Conservation (phyloP, 2,888 invertebrate species). For the Branchellion lobata region DNA sequence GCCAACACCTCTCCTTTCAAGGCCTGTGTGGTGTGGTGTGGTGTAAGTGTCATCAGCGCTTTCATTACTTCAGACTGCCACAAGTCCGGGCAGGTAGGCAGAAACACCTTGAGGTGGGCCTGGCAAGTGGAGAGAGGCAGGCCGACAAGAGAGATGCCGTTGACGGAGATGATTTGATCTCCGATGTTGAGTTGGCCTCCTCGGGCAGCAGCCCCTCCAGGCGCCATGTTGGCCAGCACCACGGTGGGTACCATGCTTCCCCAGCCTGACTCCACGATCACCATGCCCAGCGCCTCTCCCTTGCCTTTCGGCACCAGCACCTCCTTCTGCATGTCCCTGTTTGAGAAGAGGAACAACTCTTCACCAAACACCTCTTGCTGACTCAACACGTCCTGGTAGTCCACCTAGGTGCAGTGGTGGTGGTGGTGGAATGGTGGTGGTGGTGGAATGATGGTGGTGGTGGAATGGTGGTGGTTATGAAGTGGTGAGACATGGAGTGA, state of each 20-base stretch:
- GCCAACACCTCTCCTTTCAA: constrained; percentile 97
- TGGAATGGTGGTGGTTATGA: too few species aligned
- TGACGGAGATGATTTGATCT: constrained; percentile 98
- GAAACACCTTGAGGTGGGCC: constrained; percentile 90
- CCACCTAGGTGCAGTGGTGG: constrained; percentile 72
- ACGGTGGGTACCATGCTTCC: constrained; percentile 99
- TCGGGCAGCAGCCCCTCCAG: constrained; percentile 92
- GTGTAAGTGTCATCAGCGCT: neutral
- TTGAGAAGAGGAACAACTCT: constrained; percentile 97
- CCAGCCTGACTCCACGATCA: constrained; percentile 99
- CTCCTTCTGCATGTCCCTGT: constrained; percentile 95
- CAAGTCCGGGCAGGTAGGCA: too few species aligned
- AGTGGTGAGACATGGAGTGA: too few species aligned
- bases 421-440: too few species aligned
- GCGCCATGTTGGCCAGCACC: constrained; percentile 95
- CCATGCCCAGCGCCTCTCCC: constrained; percentile 95
- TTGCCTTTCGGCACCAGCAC: constrained; percentile 97
- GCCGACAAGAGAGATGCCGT: constrained; percentile 95
- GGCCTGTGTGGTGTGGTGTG: constrained; percentile 63
- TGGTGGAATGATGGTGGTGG: too few species aligned
- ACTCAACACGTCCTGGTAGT: constrained; percentile 98
- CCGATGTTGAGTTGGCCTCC: constrained; percentile 98
- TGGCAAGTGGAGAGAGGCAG: constrained; percentile 96
- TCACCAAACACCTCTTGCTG: constrained; percentile 99
- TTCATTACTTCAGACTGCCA: neutral